phyloP scores from a whole-genome alignment of 2,888 invertebrate genomes.

The Laothoe populi region DNA sequence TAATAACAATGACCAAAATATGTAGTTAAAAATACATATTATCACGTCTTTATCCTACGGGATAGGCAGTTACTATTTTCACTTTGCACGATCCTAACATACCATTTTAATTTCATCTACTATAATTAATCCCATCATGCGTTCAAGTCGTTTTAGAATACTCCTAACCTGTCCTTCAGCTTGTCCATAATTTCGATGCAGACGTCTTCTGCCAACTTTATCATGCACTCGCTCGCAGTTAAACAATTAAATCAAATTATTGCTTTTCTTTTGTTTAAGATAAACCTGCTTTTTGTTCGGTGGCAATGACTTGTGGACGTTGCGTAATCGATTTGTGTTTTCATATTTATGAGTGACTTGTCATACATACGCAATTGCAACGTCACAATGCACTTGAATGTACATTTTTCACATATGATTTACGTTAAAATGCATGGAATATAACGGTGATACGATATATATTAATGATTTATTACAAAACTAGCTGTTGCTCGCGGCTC shows the following conservation, averaged over 20 bases:
- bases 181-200: no score
- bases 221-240: no score
- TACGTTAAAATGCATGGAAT: neutral
- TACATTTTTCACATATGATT: neutral
- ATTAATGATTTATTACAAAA: neutral
- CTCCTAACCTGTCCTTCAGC: no score
- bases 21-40: slow-evolving; percentile 29
- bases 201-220: no score
- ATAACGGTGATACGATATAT: slow-evolving; percentile 5
- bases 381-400: neutral
- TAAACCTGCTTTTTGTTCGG: no score
- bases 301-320: slow-evolving; percentile 15
- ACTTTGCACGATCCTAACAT: no score
- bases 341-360: slow-evolving; percentile 9
- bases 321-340: slow-evolving; percentile 13
- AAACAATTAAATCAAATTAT: no score
- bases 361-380: neutral
- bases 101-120: no score
- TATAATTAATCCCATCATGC: no score
- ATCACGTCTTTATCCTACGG: slow-evolving; percentile 29
- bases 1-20: slow-evolving; percentile 10
- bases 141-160: no score
- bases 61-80: neutral
- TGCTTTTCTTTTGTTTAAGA: no score
- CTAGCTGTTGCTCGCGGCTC: no score